Base-by-base conservation (phyloP, 2,888 invertebrate genomes). In the Eudasyphora cyanicolor region DNA sequence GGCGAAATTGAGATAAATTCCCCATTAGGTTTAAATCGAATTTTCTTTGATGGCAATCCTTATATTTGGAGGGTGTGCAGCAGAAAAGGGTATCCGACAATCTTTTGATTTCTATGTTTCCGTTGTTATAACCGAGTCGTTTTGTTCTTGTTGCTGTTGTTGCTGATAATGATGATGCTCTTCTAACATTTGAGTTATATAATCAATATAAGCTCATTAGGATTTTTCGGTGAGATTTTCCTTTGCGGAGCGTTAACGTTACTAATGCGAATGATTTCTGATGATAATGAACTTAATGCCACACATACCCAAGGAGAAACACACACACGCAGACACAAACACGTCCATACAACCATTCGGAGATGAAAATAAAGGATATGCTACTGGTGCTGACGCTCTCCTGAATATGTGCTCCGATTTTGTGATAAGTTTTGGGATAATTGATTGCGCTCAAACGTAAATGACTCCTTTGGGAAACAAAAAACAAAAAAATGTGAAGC, bases 381-480 rank as follows among this genome's bases (percentile, higher is more conserved):
- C n/a, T n/a, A n/a, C n/a, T n/a, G n/a, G n/a, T n/a, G n/a, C n/a
- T n/a, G 64, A 51, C 71, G 32, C 62, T 77, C 42, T 70, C 32
- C 27, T 57, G 73, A 75, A 77, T 77, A 80, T 78, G 76, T 57
- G 51, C 57, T 71, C 75, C n/a, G 67, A 49, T 78, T 78, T 75
- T 81, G 70, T 84, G 75, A 76, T 84, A 81, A 78, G 78, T 64
- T 35, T n/a, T 67, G 84, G 71, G 80, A 84, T 84, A 84, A 84
- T 84, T 84, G 84, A 84, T 84, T 81, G 84, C 71, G 49, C 67
- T 78, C 80, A 76, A 84, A 81, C 78, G 75, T 84, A 81, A 81
- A 84, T 84, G 70, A 76, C 78, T 81, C 84, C 81, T 71, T 75
- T 45, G 84, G 84, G 84, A 78, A 77, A 64, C 7, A 24, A 17